Evolutionary conservation across 2,113 vertebrate genomes (phyloP).

Genomic region (Chaetura pelagica): DNA sequence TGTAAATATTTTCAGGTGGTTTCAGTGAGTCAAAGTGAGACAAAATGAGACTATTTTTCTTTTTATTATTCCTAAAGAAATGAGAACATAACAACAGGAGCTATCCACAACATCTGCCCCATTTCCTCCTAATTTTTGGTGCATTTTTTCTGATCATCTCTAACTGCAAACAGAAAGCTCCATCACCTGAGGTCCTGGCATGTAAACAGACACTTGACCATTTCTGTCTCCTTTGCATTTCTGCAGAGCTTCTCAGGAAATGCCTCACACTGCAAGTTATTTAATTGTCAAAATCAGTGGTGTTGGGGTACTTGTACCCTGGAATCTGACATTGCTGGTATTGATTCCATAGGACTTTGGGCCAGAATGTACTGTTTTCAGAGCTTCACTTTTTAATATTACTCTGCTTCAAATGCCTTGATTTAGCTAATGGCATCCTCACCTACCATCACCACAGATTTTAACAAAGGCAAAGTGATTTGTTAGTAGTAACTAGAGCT

Average conservation of each 20-base stretch:
- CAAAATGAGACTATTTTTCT: not conserved
- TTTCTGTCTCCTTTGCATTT: not conserved
- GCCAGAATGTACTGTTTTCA: not conserved
- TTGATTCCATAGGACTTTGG: not conserved
- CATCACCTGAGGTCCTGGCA: not conserved
- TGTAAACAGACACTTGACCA: not conserved
- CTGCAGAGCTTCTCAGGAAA: not conserved
- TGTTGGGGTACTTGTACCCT: not conserved
- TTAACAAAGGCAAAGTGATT: not conserved
- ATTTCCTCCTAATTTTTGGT: not conserved
- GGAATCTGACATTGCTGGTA: not conserved
- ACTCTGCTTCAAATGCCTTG: not conserved
- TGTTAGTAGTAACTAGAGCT: not conserved
- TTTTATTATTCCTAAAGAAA: not conserved
- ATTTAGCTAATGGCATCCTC: not conserved
- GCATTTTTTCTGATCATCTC: not conserved
- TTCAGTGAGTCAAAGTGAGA: not conserved
- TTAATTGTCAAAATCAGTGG: not conserved
- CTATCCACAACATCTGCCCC: not conserved
- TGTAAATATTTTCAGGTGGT: not conserved
- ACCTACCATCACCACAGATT: not conserved
- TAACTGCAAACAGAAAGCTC: not conserved
- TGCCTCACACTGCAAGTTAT: not conserved
- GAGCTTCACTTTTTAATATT: not conserved
- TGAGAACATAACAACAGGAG: not conserved